phyloP scores from a whole-genome alignment of 1,140 invertebrate species.

The Drosophila yakuba region DNA sequence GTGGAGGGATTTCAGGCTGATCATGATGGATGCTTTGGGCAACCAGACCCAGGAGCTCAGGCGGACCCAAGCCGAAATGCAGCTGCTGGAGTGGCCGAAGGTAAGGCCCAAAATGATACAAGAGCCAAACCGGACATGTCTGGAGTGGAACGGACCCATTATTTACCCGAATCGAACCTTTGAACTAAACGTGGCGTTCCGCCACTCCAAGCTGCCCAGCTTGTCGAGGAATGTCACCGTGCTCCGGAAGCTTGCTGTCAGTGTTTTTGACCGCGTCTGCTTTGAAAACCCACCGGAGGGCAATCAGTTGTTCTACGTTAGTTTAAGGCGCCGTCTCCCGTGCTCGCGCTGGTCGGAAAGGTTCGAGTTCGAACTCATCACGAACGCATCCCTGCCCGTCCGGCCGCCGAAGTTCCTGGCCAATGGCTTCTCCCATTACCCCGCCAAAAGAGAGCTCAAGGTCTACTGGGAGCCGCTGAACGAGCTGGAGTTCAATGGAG shows the following conservation, averaged over 20 bases:
- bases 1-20: background rate
- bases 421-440: conserved; percentile 16
- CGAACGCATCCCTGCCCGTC: background rate
- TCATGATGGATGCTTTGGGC: background rate
- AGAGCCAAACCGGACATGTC: background rate
- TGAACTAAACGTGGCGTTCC: conserved; percentile 1
- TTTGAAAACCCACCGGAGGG: conserved; percentile 8
- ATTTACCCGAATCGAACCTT: rapidly evolving
- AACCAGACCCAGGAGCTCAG: background rate
- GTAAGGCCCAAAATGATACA: no score
- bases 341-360: conserved; percentile 4
- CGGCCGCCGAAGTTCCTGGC: conserved; percentile 5
- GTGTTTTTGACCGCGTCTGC: conserved; percentile 1
- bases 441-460: background rate
- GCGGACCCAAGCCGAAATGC: background rate
- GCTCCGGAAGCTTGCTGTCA: background rate
- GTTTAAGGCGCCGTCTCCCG: background rate
- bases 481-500: conserved; percentile 18
- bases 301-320: conserved; percentile 7
- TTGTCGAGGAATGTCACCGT: background rate
- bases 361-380: background rate
- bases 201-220: background rate
- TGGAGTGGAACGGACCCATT: background rate
- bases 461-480: conserved; percentile 44
- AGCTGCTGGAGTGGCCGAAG: background rate